phyloP scores from a whole-genome alignment of 2,888 invertebrate species.

The Quadroppia sp. region DNA sequence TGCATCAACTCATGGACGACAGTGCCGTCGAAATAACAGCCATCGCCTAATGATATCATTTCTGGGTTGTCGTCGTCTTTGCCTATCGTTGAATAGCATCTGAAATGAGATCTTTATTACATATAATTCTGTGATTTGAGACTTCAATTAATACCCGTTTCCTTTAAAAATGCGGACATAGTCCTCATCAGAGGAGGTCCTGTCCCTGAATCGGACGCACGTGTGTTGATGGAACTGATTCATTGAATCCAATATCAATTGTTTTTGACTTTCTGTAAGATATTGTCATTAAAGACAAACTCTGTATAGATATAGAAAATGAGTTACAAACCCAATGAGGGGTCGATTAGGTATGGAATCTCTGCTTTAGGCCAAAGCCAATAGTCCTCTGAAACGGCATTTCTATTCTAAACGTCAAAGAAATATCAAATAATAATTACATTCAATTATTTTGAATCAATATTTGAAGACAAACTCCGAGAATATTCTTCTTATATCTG shows the following conservation, averaged over 20 bases:
- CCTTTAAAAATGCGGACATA: conserved; percentile 41
- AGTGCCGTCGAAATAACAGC: conserved; percentile 39
- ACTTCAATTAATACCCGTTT: conserved; percentile 28
- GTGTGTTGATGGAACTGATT: conserved; percentile 30
- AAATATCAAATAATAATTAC: neutral
- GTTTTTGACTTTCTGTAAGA: neutral
- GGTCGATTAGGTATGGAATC: conserved; percentile 38
- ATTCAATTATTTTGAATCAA: neutral
- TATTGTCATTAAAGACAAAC: no score
- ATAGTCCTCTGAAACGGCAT: conserved; percentile 27
- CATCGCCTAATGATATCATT: conserved; percentile 37
- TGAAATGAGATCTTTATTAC: neutral
- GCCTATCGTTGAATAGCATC: conserved; percentile 40
- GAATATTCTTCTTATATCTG: neutral
- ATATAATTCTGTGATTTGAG: neutral
- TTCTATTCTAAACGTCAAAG: conserved; percentile 11
- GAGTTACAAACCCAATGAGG: neutral
- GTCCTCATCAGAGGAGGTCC: conserved; percentile 6
- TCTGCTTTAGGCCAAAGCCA: conserved; percentile 36
- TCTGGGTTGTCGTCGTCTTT: conserved; percentile 36
- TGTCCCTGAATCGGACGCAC: conserved; percentile 33
- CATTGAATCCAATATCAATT: conserved; percentile 31
- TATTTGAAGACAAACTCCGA: neutral
- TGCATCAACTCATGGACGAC: conserved; percentile 40
- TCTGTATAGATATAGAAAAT: neutral